Evolutionary conservation across 2,888 invertebrate genomes (phyloP), one percentile per base, ranked within the genome.

Genomic region (Epinotia demarniana): DNA sequence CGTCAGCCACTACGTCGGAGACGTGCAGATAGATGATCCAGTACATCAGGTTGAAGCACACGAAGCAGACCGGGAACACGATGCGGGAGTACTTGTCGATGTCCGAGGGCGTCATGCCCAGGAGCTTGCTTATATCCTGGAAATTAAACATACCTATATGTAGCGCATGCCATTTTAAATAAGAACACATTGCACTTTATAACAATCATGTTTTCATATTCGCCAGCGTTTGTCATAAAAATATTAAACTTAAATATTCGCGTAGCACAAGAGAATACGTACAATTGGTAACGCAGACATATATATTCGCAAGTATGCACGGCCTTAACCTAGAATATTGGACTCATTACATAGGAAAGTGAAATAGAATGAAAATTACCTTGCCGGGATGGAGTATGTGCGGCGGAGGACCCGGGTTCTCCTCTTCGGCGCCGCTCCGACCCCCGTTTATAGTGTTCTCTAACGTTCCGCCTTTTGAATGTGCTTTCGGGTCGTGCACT

Each of bases 51-150:
- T 99, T 99, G 96, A 99, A 99, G 94, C 99, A 98, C 81, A 99
- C 97, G 95, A 99, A 99, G 95, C 99, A 98, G 86, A 99, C 98
- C 73, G 99, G 99, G 93, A 99, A 99, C 86, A 99, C 97, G 93
- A 99, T 98, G 88, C 99, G 97, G 79, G 99, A 99, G 92, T 99
- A 99, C 95, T 99, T 99, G 96, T 99, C 99, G 93, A 99, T 99
- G 94, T 99, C 99, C 90, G 99, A 99, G 77, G 99, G 99, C 85
- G 98, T 98, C 91, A 98, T 97, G 86, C 97, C 98, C 93, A 97
- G 96, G 84, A 98, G 95, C 92, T 98, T 98, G 95, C 97, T 98
- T 93, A 98, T 97, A 91, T 98, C 98, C 95, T 95, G 92, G 67
- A 92, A 92, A 85, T 79, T 58, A 73, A 79, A 61, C 79, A 78